Percentiles rank a stretch among this genome's conserved stretches.
These are phyloP conservation scores for Chloebia gouldiae DNA, from an alignment of 2,113 vertebrate genomes.

Conservation along the genomic window DNA sequence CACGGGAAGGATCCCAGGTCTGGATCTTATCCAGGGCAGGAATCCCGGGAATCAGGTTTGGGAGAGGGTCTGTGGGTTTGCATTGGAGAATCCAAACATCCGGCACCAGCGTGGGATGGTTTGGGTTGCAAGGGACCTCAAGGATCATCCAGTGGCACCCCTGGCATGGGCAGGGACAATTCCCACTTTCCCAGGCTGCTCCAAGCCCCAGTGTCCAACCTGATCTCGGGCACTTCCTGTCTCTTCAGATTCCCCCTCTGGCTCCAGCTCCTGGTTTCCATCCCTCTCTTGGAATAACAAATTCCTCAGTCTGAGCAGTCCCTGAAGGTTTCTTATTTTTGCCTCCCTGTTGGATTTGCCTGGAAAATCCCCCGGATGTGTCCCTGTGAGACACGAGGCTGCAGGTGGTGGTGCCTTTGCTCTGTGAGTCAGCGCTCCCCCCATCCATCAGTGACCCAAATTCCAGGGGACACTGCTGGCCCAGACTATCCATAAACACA, in stretches of 20 bases:
- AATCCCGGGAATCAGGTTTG: not conserved
- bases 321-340: not conserved
- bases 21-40: not conserved
- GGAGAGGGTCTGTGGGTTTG: not conserved
- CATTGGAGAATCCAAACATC: not conserved
- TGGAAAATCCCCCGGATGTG: not conserved
- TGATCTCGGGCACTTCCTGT: not conserved
- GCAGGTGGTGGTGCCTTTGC: not conserved
- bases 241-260: not conserved
- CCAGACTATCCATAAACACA: not conserved
- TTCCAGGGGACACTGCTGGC: not conserved
- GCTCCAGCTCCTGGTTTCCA: not conserved
- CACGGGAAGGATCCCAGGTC: not conserved
- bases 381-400: not conserved
- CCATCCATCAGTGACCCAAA: not conserved
- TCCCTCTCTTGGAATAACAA: not conserved
- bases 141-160: not conserved
- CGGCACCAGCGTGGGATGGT: fast-evolving
- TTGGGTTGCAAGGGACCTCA: not conserved
- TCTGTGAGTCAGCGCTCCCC: not conserved
- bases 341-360: not conserved
- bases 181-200: not conserved
- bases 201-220: not conserved
- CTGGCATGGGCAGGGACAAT: not conserved
- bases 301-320: not conserved